Conservation (phyloP, 1,140 invertebrate species). For the Rhyacophila brunnea region DNA sequence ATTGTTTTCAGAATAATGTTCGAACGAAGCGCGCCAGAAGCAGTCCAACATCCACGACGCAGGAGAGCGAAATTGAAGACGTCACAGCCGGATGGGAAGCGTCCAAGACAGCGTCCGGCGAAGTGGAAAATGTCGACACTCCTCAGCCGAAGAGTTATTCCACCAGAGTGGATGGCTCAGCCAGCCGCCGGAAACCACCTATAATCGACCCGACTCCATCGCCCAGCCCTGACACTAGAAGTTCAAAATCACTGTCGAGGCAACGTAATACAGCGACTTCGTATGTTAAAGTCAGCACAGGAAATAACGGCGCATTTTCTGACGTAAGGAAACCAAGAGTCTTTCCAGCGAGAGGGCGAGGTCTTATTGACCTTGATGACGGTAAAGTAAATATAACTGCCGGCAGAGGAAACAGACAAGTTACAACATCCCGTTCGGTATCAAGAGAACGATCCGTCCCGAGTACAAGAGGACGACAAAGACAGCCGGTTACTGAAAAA, state of each 20-base stretch:
- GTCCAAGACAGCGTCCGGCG: constrained; percentile 3
- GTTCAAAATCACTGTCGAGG: constrained; percentile 19
- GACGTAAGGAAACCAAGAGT: constrained; percentile 25
- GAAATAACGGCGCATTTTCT: constrained; percentile 31
- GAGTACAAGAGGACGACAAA: constrained; percentile 9
- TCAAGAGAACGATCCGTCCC: constrained; percentile 1
- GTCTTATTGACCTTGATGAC: background rate
- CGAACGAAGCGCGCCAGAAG: constrained; percentile 12
- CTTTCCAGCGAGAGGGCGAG: constrained; percentile 16
- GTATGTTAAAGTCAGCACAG: constrained; percentile 14
- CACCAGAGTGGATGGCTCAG: constrained; percentile 15
- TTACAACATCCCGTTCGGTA: background rate
- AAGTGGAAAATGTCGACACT: background rate
- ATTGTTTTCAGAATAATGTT: constrained; percentile 31
- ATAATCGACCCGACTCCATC: constrained; percentile 9
- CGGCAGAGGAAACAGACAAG: constrained; percentile 20
- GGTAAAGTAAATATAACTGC: background rate
- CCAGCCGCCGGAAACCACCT: constrained; percentile 4
- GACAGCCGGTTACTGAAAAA: constrained; percentile 5
- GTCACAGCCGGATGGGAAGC: constrained; percentile 16
- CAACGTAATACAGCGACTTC: constrained; percentile 15
- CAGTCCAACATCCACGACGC: constrained; percentile 2
- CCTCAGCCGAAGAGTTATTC: constrained; percentile 21
- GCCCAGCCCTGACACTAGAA: constrained; percentile 8
- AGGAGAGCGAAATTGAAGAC: constrained; percentile 15